These are phyloP conservation scores for Vireo altiloquus DNA, from an alignment of 2,113 vertebrate species.

Conservation along the genomic window DNA sequence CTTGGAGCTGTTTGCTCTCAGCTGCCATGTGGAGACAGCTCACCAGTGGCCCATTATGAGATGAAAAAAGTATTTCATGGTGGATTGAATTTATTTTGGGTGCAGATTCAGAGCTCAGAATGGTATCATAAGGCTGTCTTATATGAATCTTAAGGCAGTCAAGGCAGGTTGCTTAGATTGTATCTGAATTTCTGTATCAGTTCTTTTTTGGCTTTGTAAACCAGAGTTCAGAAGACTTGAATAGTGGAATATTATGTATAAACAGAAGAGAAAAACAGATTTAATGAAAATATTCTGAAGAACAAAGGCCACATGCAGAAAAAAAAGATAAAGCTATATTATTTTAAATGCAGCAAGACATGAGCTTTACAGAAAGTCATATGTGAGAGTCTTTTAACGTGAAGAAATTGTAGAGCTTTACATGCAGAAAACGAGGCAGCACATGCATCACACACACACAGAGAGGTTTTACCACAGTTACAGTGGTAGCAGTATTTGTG, in stretches of 20 bases:
- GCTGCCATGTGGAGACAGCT: not conserved
- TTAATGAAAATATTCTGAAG: not conserved
- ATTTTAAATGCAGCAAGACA: not conserved
- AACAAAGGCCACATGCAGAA: not conserved
- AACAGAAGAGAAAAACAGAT: not conserved
- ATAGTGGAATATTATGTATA: not conserved
- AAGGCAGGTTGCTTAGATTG: not conserved
- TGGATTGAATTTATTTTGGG: not conserved
- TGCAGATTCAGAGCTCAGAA: not conserved
- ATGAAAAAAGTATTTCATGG: not conserved
- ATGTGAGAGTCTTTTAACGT: not conserved
- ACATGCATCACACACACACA: not conserved
- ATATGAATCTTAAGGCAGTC: not conserved
- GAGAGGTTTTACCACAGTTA: not conserved
- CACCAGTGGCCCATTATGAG: not conserved
- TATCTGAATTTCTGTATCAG: not conserved
- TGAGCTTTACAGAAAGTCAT: not conserved
- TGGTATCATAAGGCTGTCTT: not conserved
- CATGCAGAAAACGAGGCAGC: not conserved
- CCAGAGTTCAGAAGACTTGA: not conserved
- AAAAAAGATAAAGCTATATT: not conserved
- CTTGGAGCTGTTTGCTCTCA: not conserved
- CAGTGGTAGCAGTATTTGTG: not conserved
- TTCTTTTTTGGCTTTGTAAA: not conserved
- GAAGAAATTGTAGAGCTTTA: not conserved